A percentile compares a stretch with the other conserved stretches of the same genome.
phyloP scores from a whole-genome alignment of 2,888 invertebrate species.

The Epinotia ramella region DNA sequence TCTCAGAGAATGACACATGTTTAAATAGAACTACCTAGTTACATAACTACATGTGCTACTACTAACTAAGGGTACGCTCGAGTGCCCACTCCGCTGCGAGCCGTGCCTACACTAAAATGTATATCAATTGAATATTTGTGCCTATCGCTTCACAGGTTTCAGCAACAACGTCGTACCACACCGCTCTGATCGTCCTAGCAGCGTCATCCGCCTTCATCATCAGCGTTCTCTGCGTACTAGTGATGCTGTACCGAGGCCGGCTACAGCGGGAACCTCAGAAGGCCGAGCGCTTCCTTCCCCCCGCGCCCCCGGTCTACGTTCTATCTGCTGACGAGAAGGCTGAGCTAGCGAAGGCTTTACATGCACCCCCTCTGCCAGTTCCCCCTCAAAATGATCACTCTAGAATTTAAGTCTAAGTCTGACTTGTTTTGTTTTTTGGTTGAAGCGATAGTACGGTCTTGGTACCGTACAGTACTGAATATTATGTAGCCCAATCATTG shows the following conservation, averaged over 20 bases:
- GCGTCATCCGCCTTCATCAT: slow-evolving; percentile 92
- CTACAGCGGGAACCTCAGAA: slow-evolving; percentile 82
- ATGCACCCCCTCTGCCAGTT: slow-evolving; percentile 69
- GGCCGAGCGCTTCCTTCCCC: slow-evolving; percentile 86
- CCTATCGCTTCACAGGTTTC: slow-evolving; percentile 76
- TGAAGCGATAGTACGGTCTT: slow-evolving; percentile 21
- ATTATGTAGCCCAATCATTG: slow-evolving; percentile 18
- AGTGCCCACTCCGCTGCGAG: too few species aligned
- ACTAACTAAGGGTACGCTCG: too few species aligned
- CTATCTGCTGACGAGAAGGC: slow-evolving; percentile 88
- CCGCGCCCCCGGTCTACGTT: slow-evolving; percentile 88
- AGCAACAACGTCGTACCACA: slow-evolving; percentile 90
- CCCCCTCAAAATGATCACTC: slow-evolving; percentile 64
- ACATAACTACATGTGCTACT: too few species aligned
- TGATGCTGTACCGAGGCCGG: slow-evolving; percentile 89
- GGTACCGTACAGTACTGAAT: slow-evolving; percentile 32
- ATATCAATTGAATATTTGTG: too few species aligned
- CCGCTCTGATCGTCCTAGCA: slow-evolving; percentile 90
- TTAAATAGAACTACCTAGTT: too few species aligned
- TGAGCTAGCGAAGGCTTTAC: slow-evolving; percentile 76
- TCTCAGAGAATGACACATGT: too few species aligned
- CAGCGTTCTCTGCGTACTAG: slow-evolving; percentile 89
- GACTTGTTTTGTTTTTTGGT: slow-evolving; percentile 32
- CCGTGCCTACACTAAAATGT: too few species aligned
- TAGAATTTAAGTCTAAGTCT: slow-evolving; percentile 60